phyloP scores from a whole-genome alignment of 1,140 invertebrate species.

The Portunus trituberculatus region DNA sequence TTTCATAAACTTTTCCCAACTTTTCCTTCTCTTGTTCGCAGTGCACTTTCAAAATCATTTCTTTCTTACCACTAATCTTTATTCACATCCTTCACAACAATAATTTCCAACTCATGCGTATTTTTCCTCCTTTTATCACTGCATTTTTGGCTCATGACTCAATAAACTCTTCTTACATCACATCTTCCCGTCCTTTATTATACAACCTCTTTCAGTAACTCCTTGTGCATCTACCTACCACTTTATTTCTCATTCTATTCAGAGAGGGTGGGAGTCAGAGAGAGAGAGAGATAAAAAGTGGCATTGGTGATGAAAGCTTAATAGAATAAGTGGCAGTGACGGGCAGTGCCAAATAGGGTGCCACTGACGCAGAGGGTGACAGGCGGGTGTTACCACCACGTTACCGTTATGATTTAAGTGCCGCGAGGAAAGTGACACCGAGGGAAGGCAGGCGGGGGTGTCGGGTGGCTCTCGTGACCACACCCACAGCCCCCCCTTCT shows the following conservation, averaged over 20 bases:
- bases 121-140: background rate
- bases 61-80: background rate
- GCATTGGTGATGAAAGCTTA: background rate
- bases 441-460: slow-evolving; percentile 13
- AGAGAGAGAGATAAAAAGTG: background rate
- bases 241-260: too few relatives aligned
- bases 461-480: slow-evolving; percentile 8
- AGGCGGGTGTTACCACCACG: slow-evolving; percentile 60
- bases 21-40: too few relatives aligned
- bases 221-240: too few relatives aligned
- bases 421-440: slow-evolving; percentile 53
- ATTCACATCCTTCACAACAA: background rate
- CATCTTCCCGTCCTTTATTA: too few relatives aligned
- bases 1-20: too few relatives aligned
- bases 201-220: too few relatives aligned
- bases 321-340: background rate
- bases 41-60: too few relatives aligned
- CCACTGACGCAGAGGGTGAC: background rate
- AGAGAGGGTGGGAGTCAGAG: too few relatives aligned
- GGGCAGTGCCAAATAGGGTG: background rate
- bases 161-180: too few relatives aligned
- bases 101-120: too few relatives aligned
- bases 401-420: slow-evolving; percentile 71
- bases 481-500: slow-evolving; percentile 34
- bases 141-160: background rate